Evolutionary conservation across 2,797 vertebrate genomes (phyloP).

Genomic region (Neomorphus geoffroyi): DNA sequence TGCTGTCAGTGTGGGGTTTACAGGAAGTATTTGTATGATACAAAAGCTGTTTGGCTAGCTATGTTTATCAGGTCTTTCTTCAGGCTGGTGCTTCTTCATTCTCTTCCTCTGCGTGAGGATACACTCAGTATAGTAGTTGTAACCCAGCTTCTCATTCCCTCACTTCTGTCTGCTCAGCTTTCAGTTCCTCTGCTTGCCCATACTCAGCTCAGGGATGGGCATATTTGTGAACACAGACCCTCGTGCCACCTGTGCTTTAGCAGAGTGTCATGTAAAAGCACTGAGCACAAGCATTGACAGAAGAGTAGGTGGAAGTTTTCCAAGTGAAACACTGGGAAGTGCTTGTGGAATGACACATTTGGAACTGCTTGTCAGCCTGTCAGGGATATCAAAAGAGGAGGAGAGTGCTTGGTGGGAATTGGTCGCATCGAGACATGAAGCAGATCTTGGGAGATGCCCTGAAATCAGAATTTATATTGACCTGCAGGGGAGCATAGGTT

Average conservation of each 20-base stretch:
- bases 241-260: not conserved
- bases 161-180: accelerated
- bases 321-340: not conserved
- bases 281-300: accelerated
- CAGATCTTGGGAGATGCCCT: not conserved
- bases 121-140: not conserved
- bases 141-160: not conserved
- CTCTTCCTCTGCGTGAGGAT: not conserved
- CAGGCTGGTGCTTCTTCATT: not conserved
- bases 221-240: not conserved
- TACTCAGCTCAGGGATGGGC: no score
- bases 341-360: not conserved
- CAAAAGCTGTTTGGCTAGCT: accelerated
- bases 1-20: not conserved
- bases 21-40: not conserved
- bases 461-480: not conserved
- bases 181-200: not conserved
- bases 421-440: not conserved
- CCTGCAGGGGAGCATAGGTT: accelerated
- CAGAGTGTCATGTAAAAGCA: not conserved
- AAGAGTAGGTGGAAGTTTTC: not conserved
- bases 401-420: not conserved
- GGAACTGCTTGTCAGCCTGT: not conserved
- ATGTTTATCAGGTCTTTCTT: not conserved
- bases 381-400: not conserved